phyloP scores from a whole-genome alignment of 2,888 invertebrate genomes.

The Deroplatys truncata region DNA sequence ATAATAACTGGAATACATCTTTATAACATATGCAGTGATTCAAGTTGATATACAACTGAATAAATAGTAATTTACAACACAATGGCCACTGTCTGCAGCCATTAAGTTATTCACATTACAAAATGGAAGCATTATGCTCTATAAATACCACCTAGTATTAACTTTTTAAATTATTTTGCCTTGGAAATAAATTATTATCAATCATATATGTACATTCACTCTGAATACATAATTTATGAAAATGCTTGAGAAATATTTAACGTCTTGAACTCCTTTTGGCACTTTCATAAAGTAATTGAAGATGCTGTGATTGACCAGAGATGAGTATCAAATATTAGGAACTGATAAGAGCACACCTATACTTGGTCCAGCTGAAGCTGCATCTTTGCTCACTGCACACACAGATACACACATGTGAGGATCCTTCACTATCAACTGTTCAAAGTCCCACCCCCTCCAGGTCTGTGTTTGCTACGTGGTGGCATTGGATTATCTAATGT shows the following conservation, averaged over 20 bases:
- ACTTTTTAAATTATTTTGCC: background rate
- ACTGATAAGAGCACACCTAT: background rate
- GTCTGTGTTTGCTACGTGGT: background rate
- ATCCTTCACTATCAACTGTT: background rate
- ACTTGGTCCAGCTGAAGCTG: too few species aligned
- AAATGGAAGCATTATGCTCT: background rate
- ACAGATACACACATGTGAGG: too few species aligned
- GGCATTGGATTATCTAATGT: background rate
- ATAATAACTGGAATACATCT: background rate
- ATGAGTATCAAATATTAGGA: background rate
- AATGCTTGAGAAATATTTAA: background rate
- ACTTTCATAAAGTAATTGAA: background rate
- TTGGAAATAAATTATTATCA: background rate
- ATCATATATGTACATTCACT: background rate
- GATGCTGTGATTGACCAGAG: background rate
- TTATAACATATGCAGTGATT: background rate
- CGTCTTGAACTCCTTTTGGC: background rate
- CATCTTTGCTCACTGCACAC: too few species aligned
- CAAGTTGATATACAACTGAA: background rate
- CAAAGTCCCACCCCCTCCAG: background rate
- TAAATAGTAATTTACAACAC: background rate
- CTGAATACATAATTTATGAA: background rate
- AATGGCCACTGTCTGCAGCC: background rate
- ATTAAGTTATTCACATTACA: background rate
- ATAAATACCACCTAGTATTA: background rate